phyloP scores from a whole-genome alignment of 2,113 vertebrate genomes.

The Megatriorchis doriae region DNA sequence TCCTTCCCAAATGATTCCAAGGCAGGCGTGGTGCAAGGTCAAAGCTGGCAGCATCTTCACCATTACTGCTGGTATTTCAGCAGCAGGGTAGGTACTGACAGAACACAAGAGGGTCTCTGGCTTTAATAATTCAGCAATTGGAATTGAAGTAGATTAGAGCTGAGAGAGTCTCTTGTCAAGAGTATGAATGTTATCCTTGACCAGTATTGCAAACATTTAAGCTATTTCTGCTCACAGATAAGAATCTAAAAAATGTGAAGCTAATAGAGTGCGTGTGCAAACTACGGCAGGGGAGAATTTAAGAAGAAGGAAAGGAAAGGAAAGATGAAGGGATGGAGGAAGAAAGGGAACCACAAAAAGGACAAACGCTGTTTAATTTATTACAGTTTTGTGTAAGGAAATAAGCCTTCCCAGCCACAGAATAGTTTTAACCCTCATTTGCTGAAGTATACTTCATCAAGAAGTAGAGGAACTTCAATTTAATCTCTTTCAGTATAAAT shows the following conservation, averaged over 20 bases:
- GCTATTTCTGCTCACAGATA: constrained; percentile 9
- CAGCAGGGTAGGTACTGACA: not conserved
- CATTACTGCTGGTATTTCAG: not conserved
- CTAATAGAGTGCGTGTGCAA: not conserved
- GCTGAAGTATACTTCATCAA: not conserved
- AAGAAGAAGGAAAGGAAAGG: not conserved
- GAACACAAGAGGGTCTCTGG: not conserved
- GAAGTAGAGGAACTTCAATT: constrained; percentile 10
- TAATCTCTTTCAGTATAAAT: constrained; percentile 29
- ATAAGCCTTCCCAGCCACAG: not conserved
- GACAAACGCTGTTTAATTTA: not conserved
- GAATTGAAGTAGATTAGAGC: constrained; percentile 19
- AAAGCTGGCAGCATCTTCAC: not conserved
- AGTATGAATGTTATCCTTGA: constrained; percentile 41
- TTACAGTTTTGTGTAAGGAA: not conserved
- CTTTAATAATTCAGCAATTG: constrained; percentile 19
- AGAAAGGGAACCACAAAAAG: not conserved
- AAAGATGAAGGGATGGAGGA: not conserved
- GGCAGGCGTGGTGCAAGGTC: not conserved
- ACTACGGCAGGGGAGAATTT: not conserved
- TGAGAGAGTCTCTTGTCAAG: constrained; percentile 9
- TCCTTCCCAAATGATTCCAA: not conserved
- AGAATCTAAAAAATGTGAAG: constrained; percentile 14
- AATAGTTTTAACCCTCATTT: constrained; percentile 18
- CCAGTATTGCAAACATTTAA: constrained; percentile 14